These are phyloP conservation scores for Phalacrocorax carbo DNA, from an alignment of 2,113 vertebrate species.

Conservation along the genomic window DNA sequence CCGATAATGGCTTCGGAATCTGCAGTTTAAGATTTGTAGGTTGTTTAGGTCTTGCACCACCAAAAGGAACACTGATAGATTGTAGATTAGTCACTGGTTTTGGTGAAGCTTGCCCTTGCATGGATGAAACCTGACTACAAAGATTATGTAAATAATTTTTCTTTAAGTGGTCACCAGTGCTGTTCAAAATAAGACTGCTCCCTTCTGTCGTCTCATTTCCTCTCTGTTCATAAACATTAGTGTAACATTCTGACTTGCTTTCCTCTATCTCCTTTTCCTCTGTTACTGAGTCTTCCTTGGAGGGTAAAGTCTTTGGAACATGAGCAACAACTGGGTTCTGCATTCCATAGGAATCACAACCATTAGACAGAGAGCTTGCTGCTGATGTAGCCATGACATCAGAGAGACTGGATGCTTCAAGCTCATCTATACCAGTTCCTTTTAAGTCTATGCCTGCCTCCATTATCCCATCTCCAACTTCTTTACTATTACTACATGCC, in stretches of 20 bases:
- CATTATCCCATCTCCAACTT: constrained; percentile 22
- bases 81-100: constrained; percentile 78
- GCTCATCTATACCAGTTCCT: constrained; percentile 49
- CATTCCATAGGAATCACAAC: constrained; percentile 84
- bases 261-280: constrained; percentile 99
- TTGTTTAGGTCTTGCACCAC: constrained; percentile 96
- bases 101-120: constrained; percentile 72
- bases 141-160: constrained; percentile 79
- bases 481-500: constrained; percentile 36
- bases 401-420: constrained; percentile 62
- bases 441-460: constrained; percentile 60
- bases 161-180: constrained; percentile 74
- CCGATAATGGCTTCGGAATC: constrained; percentile 87
- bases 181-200: constrained; percentile 72
- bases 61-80: constrained; percentile 89
- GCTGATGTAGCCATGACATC: constrained; percentile 66
- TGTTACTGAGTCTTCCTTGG: constrained; percentile 96
- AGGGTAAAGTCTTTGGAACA: constrained; percentile 83
- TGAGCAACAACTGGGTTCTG: constrained; percentile 75
- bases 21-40: constrained; percentile 93
- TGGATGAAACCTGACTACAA: constrained; percentile 74
- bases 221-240: constrained; percentile 79
- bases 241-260: constrained; percentile 90
- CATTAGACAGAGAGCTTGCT: constrained; percentile 72
- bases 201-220: constrained; percentile 74